Conservation (phyloP, 2,113 vertebrate species). For the Leiothrix lutea region DNA sequence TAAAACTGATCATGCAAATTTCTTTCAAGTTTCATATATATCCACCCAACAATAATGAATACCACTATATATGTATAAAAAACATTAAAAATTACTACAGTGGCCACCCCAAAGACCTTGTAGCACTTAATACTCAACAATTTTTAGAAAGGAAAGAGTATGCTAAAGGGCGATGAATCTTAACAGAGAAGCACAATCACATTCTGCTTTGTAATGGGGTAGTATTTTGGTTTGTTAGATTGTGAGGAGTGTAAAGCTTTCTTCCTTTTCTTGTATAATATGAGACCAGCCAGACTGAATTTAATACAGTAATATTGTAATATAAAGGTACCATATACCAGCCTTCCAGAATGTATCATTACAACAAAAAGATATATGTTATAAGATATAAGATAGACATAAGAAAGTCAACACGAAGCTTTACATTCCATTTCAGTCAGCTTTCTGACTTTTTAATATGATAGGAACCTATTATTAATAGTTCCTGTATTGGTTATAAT, state of each 20-base stretch:
- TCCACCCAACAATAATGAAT: not conserved
- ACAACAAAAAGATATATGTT: not conserved
- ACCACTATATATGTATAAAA: not conserved
- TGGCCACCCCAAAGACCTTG: not conserved
- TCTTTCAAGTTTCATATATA: constrained; percentile 5
- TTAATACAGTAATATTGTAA: not conserved
- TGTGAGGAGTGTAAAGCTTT: not conserved
- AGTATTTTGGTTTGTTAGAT: not conserved
- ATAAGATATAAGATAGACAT: not conserved
- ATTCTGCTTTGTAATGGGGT: not conserved
- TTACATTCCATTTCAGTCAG: too few relatives aligned
- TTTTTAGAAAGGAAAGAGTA: not conserved
- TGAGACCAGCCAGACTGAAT: not conserved
- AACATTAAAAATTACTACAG: not conserved
- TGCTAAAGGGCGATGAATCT: not conserved
- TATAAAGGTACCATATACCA: not conserved
- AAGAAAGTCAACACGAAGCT: too few relatives aligned
- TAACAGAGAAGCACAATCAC: not conserved
- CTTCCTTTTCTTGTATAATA: not conserved
- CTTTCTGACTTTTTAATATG: too few relatives aligned
- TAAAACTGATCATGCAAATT: not conserved
- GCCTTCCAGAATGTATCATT: not conserved
- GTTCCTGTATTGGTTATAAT: too few relatives aligned
- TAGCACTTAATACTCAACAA: not conserved
- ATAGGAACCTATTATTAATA: too few relatives aligned